Evolutionary conservation across 2,113 vertebrate species (phyloP).

Genomic region (Rhagologus leucostigma): DNA sequence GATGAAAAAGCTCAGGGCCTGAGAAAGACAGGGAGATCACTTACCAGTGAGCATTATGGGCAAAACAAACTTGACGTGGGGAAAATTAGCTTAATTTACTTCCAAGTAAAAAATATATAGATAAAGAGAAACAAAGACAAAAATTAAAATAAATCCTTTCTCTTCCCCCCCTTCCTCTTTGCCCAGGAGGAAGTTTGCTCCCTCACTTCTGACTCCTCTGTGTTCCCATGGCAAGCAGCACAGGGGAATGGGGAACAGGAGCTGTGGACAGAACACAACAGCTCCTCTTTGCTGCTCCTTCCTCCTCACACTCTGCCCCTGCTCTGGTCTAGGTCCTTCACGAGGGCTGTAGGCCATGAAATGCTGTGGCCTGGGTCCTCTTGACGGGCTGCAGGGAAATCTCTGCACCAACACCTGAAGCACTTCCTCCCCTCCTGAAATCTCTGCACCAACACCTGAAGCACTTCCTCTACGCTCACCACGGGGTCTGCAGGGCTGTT

Average conservation of each 20-base stretch:
- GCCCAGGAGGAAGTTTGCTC: not conserved
- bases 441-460: too few species aligned
- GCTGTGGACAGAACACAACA: too few species aligned
- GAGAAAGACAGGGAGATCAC: not conserved
- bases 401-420: not conserved
- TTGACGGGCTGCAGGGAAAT: not conserved
- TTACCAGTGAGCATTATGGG: not conserved
- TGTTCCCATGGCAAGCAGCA: fast-evolving
- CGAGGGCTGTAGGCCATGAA: fast-evolving
- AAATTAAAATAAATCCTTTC: not conserved
- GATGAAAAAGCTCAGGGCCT: not conserved
- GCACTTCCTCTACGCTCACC: not conserved
- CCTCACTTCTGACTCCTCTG: not conserved
- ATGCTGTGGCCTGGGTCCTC: not conserved
- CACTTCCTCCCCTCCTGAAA: not conserved
- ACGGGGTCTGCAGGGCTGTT: not conserved
- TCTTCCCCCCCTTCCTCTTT: fast-evolving
- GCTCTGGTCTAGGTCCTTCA: not conserved
- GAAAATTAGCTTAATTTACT: not conserved
- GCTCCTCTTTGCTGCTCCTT: not conserved
- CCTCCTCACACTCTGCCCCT: not conserved
- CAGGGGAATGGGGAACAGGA: not conserved
- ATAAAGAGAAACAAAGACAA: not conserved
- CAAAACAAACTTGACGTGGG: not conserved
- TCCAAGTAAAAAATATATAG: not conserved